These are phyloP conservation scores for Trimorus sp. DNA, from an alignment of 2,888 invertebrate genomes.

Conservation along the genomic window DNA sequence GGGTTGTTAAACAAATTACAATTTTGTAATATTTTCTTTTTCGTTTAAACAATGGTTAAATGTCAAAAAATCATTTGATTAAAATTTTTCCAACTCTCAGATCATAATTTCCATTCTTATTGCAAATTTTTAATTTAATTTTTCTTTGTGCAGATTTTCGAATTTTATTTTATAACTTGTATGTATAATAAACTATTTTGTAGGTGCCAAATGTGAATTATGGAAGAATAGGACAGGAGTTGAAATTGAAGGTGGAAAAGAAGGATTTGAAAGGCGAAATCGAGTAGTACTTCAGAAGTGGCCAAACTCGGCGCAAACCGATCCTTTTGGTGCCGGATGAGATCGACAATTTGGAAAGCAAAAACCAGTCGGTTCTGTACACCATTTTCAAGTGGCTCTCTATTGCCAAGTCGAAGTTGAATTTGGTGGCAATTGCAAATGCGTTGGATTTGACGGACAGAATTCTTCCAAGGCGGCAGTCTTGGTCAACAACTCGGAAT, in stretches of 20 bases:
- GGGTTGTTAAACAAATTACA: too few species aligned
- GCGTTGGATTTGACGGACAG: constrained; percentile 97
- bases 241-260: constrained; percentile 84
- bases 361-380: constrained; percentile 93
- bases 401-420: constrained; percentile 85
- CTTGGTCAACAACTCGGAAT: constrained; percentile 90
- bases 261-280: constrained; percentile 86
- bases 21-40: too few species aligned
- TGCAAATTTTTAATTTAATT: too few species aligned
- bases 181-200: too few species aligned
- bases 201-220: constrained; percentile 91
- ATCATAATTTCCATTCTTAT: too few species aligned
- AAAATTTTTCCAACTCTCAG: too few species aligned
- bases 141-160: too few species aligned
- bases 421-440: constrained; percentile 96
- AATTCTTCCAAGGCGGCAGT: constrained; percentile 92
- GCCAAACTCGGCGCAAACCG: constrained; percentile 85
- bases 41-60: too few species aligned
- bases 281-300: constrained; percentile 86
- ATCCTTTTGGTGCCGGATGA: constrained; percentile 95
- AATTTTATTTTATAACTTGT: too few species aligned
- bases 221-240: constrained; percentile 88
- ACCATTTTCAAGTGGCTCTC: constrained; percentile 97
- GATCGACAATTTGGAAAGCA: constrained; percentile 95
- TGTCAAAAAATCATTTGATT: too few species aligned